Evolutionary conservation across 2,888 invertebrate species (phyloP).

Genomic region (Lissonota sp.): DNA sequence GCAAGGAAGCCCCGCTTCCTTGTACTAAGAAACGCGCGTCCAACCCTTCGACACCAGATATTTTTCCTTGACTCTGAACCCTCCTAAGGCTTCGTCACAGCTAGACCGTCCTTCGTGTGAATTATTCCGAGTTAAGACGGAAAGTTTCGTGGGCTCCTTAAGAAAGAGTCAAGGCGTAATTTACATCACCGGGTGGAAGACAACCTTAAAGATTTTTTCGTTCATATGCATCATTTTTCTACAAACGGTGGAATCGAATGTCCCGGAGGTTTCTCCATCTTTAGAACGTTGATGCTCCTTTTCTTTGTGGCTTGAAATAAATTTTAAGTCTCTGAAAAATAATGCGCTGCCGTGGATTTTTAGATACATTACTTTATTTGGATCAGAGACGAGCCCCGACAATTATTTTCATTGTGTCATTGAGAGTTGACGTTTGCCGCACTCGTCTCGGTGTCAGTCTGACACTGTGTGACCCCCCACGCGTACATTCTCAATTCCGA

Average conservation of each 20-base stretch:
- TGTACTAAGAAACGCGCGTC: conserved; percentile 64
- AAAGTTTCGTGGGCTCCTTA: conserved; percentile 10
- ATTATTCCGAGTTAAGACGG: conserved; percentile 25
- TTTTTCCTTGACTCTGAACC: conserved; percentile 72
- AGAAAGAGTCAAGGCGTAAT: conserved; percentile 12
- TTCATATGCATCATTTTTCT: too few species aligned
- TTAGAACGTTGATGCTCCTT: too few species aligned
- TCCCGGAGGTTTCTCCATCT: too few species aligned
- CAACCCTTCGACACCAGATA: conserved; percentile 76
- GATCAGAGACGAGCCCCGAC: conserved; percentile 23
- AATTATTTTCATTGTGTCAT: conserved; percentile 58
- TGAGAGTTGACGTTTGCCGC: conserved; percentile 17
- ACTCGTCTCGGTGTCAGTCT: conserved; percentile 57
- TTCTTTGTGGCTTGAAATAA: too few species aligned
- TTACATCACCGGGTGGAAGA: neutral
- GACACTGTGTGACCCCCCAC: conserved; percentile 74
- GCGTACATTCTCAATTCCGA: conserved; percentile 79
- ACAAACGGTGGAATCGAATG: too few species aligned
- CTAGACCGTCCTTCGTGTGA: conserved; percentile 15
- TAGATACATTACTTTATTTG: conserved; percentile 1
- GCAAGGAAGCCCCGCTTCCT: conserved; percentile 74
- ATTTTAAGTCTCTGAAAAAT: too few species aligned
- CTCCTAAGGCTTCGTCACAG: conserved; percentile 54
- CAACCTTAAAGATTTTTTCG: too few species aligned
- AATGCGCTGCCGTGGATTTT: neutral